phyloP scores from a whole-genome alignment of 1,140 invertebrate species.

The Nasonia giraulti region DNA sequence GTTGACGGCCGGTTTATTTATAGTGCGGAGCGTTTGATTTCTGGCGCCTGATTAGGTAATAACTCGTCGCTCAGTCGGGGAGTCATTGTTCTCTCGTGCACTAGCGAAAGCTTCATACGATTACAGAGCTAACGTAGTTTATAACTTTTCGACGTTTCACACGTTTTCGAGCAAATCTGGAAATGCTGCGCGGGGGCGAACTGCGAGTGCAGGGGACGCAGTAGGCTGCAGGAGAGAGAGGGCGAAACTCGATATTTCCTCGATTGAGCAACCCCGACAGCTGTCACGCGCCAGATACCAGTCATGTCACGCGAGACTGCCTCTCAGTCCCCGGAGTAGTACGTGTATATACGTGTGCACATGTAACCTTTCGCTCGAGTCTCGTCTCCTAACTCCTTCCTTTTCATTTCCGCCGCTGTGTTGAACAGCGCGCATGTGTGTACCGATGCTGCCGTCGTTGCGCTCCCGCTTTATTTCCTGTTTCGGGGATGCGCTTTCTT shows the following conservation, averaged over 20 bases:
- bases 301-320: conserved; percentile 50
- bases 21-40: too few relatives aligned
- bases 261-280: conserved; percentile 65
- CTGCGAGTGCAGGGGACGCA: background rate
- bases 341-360: background rate
- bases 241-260: conserved; percentile 68
- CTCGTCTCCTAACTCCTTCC: conserved; percentile 42
- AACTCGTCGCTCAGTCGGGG: too few relatives aligned
- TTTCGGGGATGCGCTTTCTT: conserved; percentile 31
- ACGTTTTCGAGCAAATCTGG: background rate
- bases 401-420: conserved; percentile 59
- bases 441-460: conserved; percentile 21
- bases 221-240: background rate
- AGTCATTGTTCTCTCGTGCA: too few relatives aligned
- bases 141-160: too few relatives aligned
- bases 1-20: too few relatives aligned
- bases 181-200: background rate
- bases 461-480: conserved; percentile 44
- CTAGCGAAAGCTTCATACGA: too few relatives aligned
- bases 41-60: too few relatives aligned
- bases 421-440: background rate
- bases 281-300: conserved; percentile 66
- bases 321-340: background rate
- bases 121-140: too few relatives aligned
- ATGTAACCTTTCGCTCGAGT: conserved; percentile 37